Conservation (phyloP, 2,113 vertebrate genomes). For the Todiramphus chloris region DNA sequence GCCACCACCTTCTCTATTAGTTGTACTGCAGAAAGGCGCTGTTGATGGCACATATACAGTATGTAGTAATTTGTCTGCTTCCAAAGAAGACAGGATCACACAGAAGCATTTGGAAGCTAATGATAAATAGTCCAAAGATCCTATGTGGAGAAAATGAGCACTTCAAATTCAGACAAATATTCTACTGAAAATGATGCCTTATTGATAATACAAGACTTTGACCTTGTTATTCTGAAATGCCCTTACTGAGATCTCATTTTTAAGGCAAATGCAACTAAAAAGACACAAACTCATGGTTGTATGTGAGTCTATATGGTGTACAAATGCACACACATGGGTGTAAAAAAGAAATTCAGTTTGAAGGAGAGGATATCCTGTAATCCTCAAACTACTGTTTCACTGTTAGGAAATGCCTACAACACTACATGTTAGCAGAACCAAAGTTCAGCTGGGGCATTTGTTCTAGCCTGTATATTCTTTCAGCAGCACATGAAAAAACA, state of each 20-base stretch:
- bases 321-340: neutral
- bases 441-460: neutral
- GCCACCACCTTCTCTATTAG: neutral
- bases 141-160: neutral
- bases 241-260: neutral
- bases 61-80: neutral
- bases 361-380: neutral
- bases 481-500: neutral
- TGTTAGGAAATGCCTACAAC: neutral
- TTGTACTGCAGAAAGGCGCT: neutral
- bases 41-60: neutral
- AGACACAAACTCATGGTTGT: neutral
- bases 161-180: neutral
- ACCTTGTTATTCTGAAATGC: neutral
- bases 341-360: neutral
- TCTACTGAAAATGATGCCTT: neutral
- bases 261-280: neutral
- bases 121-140: neutral
- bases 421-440: neutral
- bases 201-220: neutral
- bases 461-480: neutral
- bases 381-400: neutral
- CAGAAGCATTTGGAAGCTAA: neutral
- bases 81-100: neutral
- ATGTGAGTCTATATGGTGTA: neutral